These are phyloP conservation scores for Rhyacophila evoluta DNA, from an alignment of 2,888 invertebrate species.

Conservation along the genomic window DNA sequence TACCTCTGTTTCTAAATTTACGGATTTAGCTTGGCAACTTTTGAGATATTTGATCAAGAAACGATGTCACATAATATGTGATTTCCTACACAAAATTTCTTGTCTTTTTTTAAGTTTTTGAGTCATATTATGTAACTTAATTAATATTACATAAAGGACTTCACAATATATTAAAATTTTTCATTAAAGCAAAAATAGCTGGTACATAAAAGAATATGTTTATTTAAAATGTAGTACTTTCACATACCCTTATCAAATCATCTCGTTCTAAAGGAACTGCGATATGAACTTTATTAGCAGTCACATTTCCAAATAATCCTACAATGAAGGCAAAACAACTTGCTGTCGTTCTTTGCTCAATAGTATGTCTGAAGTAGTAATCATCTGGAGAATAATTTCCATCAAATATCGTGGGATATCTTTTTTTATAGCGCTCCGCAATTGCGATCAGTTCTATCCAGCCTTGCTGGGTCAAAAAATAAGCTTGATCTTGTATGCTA, in stretches of 20 bases:
- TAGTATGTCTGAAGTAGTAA: conserved; percentile 74
- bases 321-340: conserved; percentile 75
- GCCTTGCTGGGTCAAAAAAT: conserved; percentile 72
- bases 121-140: no score
- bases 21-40: no score
- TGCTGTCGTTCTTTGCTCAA: conserved; percentile 71
- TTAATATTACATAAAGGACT: no score
- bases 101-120: no score
- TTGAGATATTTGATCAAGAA: no score
- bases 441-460: conserved; percentile 76
- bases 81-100: no score
- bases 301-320: conserved; percentile 62
- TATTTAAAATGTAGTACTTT: no score
- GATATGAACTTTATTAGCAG: conserved; percentile 58
- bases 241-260: conserved; percentile 61
- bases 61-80: no score
- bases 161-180: no score
- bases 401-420: conserved; percentile 68
- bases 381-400: conserved; percentile 61
- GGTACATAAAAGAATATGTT: no score
- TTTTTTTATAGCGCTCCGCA: conserved; percentile 71
- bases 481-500: conserved; percentile 70
- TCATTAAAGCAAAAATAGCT: no score
- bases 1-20: no score
- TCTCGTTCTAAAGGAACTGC: conserved; percentile 60